Evolutionary conservation across 2,797 vertebrate genomes (phyloP).

Genomic region (Sebastes goodei): DNA sequence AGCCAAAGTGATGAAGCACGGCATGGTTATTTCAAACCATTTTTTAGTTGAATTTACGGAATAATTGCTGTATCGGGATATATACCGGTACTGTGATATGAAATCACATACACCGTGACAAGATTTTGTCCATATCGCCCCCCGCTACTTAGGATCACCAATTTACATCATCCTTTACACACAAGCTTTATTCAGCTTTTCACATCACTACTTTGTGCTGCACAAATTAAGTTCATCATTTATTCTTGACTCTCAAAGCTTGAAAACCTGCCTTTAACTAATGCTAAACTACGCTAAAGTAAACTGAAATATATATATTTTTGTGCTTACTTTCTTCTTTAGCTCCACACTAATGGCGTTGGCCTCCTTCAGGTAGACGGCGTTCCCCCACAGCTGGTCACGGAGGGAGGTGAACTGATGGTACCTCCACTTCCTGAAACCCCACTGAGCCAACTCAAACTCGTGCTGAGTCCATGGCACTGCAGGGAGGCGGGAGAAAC

Average conservation of each 20-base stretch:
- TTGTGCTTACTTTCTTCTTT: slow-evolving; percentile 92
- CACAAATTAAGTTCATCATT: too few relatives aligned
- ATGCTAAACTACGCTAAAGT: too few relatives aligned
- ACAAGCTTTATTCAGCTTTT: neutral
- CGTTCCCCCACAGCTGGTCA: slow-evolving; percentile 97
- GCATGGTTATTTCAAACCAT: too few relatives aligned
- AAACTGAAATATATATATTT: neutral
- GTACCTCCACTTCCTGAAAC: slow-evolving; percentile 97
- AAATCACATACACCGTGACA: too few relatives aligned
- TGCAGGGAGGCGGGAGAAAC: slow-evolving; percentile 57
- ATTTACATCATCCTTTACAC: neutral
- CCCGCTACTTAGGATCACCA: too few relatives aligned
- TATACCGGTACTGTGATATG: too few relatives aligned
- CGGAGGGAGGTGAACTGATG: slow-evolving; percentile 98
- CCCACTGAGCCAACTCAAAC: slow-evolving; percentile 95
- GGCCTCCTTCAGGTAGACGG: slow-evolving; percentile 97
- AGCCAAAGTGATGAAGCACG: too few relatives aligned
- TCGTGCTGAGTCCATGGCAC: slow-evolving; percentile 96
- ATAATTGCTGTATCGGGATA: too few relatives aligned
- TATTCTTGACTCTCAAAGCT: neutral
- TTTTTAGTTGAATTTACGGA: too few relatives aligned
- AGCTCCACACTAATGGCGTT: slow-evolving; percentile 98
- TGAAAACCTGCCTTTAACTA: neutral
- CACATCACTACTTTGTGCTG: neutral
- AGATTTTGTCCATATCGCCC: too few relatives aligned